A percentile compares a stretch with the other conserved stretches of the same genome.
These are phyloP conservation scores for Chauna torquata DNA, from an alignment of 2,113 vertebrate genomes.

Conservation along the genomic window DNA sequence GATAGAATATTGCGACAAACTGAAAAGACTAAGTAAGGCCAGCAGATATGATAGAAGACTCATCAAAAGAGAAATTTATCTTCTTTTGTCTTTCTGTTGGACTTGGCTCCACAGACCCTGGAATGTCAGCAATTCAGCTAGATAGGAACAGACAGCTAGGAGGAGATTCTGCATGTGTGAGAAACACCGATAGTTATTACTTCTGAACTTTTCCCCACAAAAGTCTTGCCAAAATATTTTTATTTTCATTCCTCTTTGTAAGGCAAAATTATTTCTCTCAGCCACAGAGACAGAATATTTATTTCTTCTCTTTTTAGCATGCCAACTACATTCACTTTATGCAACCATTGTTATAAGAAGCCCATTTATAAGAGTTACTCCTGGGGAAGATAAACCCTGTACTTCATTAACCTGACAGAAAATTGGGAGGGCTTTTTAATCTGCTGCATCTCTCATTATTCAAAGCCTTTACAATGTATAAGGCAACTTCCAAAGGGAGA, in stretches of 20 bases:
- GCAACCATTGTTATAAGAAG: neutral
- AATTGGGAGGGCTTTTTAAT: slow-evolving; percentile 43
- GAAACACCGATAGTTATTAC: neutral
- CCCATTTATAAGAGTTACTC: slow-evolving; percentile 39
- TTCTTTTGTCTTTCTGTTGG: neutral
- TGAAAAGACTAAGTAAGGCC: neutral
- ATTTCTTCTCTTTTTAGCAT: slow-evolving; percentile 9
- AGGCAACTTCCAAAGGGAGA: slow-evolving; percentile 42
- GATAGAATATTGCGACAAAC: neutral
- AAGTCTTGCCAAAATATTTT: slow-evolving; percentile 12
- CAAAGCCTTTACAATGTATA: slow-evolving; percentile 28
- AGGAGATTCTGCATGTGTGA: neutral
- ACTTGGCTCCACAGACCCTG: neutral
- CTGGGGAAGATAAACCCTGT: slow-evolving; percentile 36
- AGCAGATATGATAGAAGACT: neutral
- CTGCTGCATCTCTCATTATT: slow-evolving; percentile 33
- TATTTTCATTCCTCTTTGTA: neutral
- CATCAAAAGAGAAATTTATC: neutral
- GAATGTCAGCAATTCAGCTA: neutral
- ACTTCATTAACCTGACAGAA: slow-evolving; percentile 59
- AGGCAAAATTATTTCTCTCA: slow-evolving; percentile 11
- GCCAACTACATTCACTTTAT: slow-evolving; percentile 14
- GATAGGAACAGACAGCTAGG: neutral
- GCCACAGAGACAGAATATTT: neutral
- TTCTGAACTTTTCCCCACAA: neutral